phyloP scores from a whole-genome alignment of 2,113 vertebrate genomes.

The Orycteropus afer region DNA sequence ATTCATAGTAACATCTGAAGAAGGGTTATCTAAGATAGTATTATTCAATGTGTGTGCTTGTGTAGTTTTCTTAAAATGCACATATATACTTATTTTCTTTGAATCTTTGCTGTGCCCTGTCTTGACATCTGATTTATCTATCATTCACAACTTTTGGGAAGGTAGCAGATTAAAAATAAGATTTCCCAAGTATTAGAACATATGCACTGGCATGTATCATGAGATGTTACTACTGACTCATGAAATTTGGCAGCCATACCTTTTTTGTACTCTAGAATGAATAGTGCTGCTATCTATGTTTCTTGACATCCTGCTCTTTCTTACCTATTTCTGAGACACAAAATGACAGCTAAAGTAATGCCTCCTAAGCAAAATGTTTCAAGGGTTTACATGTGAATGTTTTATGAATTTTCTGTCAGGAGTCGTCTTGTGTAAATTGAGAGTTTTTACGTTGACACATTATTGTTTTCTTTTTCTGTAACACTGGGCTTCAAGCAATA shows the following conservation, averaged over 20 bases:
- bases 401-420: neutral
- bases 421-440: neutral
- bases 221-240: neutral
- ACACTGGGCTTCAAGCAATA: neutral
- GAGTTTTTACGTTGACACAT: neutral
- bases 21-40: neutral
- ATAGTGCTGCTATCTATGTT: neutral
- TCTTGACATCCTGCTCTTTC: neutral
- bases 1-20: neutral
- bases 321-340: neutral
- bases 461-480: neutral
- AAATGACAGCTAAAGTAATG: constrained; percentile 44
- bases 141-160: neutral
- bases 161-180: neutral
- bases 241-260: neutral
- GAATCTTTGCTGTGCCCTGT: neutral
- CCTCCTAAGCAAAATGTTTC: constrained; percentile 5
- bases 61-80: neutral
- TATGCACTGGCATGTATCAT: neutral
- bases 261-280: neutral
- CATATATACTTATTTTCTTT: neutral
- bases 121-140: neutral
- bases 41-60: too few relatives aligned
- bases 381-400: neutral
- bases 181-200: constrained; percentile 2